These are phyloP conservation scores for Nemopilema nomurai DNA, from an alignment of 30 jellyfish, hydroid and myxozoan genomes.

Conservation along the genomic window DNA sequence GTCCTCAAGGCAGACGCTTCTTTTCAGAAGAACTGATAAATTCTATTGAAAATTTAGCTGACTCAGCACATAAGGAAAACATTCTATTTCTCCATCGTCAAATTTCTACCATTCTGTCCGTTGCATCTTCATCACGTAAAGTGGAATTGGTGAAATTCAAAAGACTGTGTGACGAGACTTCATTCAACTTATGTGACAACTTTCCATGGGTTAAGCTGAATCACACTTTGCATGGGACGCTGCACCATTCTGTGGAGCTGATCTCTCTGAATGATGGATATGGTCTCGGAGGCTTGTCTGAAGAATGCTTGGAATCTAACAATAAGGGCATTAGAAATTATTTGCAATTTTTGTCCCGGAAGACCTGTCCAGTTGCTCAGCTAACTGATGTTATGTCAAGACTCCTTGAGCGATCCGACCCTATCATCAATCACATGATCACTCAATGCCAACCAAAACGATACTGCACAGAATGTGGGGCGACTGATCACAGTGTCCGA, in stretches of 20 bases:
- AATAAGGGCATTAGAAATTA: not conserved
- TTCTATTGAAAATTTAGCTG: not conserved
- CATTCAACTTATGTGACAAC: not conserved
- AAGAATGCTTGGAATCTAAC: slow-evolving; percentile 12
- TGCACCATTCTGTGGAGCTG: slow-evolving; percentile 6
- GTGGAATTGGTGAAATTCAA: not conserved
- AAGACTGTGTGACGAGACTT: not conserved
- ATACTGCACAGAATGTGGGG: too few species aligned
- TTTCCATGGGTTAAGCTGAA: not conserved
- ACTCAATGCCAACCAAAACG: not conserved
- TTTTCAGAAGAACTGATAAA: not conserved
- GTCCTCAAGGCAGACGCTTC: not conserved
- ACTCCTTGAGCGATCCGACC: slow-evolving; percentile 2
- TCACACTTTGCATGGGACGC: slow-evolving; percentile 12
- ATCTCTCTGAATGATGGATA: slow-evolving; percentile 1
- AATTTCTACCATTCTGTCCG: not conserved
- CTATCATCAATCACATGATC: not conserved
- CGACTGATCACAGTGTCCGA: not conserved
- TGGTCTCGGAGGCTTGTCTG: slow-evolving; percentile 1
- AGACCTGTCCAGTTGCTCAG: not conserved
- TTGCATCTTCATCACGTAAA: not conserved
- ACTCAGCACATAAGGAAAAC: too few species aligned
- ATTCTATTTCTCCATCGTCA: not conserved
- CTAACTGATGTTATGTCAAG: not conserved
- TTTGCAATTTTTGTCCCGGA: not conserved